phyloP scores from a whole-genome alignment of 2,888 invertebrate species.

The Prosopocoilus inquinatus region DNA sequence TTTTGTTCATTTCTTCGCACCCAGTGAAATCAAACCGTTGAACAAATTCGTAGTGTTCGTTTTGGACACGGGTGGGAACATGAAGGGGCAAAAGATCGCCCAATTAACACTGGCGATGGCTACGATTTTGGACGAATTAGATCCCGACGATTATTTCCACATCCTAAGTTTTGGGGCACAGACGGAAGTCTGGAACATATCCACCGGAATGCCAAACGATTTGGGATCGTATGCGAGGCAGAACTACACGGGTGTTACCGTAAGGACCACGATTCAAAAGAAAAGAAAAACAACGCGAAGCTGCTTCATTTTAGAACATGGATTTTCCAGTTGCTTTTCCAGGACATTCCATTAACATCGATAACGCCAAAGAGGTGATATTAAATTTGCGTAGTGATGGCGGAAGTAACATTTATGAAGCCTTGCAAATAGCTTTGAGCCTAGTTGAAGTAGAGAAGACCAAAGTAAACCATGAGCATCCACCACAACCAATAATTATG shows the following conservation, averaged over 20 bases:
- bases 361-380: constrained; percentile 60
- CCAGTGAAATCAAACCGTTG: constrained; percentile 58
- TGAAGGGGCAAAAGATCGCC: constrained; percentile 65
- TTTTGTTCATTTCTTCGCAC: constrained; percentile 75
- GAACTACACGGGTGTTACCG: too few species aligned
- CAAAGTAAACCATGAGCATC: constrained; percentile 21
- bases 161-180: constrained; percentile 65
- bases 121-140: constrained; percentile 63
- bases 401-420: constrained; percentile 68
- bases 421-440: constrained; percentile 55
- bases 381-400: constrained; percentile 57
- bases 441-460: constrained; percentile 30
- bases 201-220: too few species aligned
- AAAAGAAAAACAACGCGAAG: too few species aligned
- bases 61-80: constrained; percentile 75
- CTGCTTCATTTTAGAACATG: background rate
- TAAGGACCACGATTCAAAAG: too few species aligned
- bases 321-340: constrained; percentile 51
- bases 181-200: constrained; percentile 56
- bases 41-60: constrained; percentile 71
- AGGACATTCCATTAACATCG: constrained; percentile 56
- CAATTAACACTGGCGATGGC: constrained; percentile 68
- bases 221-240: too few species aligned
- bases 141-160: constrained; percentile 63
- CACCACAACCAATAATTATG: constrained; percentile 61